phyloP scores from a whole-genome alignment of 2,113 vertebrate genomes.

The Thamnophis sirtalis region DNA sequence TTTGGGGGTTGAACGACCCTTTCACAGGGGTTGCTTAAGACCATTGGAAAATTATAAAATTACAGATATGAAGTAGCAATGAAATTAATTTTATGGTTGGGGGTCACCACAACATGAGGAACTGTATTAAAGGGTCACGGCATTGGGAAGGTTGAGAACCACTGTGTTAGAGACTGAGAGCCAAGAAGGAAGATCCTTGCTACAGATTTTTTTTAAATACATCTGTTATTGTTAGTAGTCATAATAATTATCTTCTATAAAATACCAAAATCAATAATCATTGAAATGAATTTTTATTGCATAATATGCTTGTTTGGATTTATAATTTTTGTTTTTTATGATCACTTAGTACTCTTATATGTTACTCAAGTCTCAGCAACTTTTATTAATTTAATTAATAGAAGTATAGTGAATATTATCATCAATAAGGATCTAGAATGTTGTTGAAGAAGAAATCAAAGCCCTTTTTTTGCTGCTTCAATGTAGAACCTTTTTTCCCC shows the following conservation, averaged over 20 bases:
- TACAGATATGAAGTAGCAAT: no score
- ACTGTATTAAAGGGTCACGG: no score
- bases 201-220: neutral
- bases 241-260: slow-evolving; percentile 4
- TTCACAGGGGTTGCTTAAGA: no score
- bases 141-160: no score
- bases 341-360: neutral
- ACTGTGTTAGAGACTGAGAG: neutral
- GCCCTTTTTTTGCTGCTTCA: slow-evolving; percentile 13
- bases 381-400: slow-evolving; percentile 16
- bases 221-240: neutral
- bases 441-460: slow-evolving; percentile 6
- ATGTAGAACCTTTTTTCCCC: slow-evolving; percentile 39
- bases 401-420: neutral
- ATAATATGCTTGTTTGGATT: neutral
- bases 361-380: neutral
- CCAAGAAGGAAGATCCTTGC: neutral
- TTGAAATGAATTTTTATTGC: slow-evolving; percentile 11
- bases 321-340: neutral
- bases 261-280: neutral
- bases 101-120: no score
- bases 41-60: no score
- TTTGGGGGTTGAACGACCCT: no score
- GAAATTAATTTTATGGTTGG: no score
- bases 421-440: neutral